Conservation (phyloP, 1,140 invertebrate genomes). For the Mycetomoellerius zeteki region DNA sequence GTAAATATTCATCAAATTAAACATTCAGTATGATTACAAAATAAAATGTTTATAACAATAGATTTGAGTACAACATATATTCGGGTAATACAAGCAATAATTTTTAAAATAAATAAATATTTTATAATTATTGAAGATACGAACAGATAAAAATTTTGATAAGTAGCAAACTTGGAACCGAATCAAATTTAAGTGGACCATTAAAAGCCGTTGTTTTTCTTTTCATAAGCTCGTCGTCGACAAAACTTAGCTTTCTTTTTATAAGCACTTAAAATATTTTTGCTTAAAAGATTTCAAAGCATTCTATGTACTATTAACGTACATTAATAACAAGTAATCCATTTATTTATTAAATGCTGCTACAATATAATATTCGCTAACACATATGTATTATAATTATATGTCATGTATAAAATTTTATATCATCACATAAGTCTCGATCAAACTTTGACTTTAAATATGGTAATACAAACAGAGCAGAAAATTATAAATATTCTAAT, state of each 20-base stretch:
- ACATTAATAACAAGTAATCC: not conserved
- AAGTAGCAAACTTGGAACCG: not conserved
- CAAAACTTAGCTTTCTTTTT: not conserved
- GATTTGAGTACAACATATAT: not conserved
- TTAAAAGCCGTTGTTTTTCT: not conserved
- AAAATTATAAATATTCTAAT: conserved; percentile 12
- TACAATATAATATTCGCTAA: not conserved
- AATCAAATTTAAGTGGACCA: not conserved
- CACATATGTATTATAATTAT: not conserved
- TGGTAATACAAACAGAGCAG: not conserved
- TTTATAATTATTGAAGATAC: not conserved
- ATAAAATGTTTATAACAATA: not conserved
- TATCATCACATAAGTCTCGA: not conserved
- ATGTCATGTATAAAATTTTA: not conserved
- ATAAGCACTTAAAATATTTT: not conserved
- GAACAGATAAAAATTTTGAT: not conserved
- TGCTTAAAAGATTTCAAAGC: not conserved
- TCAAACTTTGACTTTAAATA: not conserved
- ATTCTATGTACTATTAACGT: not conserved
- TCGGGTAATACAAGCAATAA: not conserved
- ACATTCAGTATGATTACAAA: not conserved
- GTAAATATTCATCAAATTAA: not conserved
- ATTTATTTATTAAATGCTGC: conserved; percentile 1
- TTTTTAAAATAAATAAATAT: conserved; percentile 2
- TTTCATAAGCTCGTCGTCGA: not conserved